Base-by-base conservation (phyloP, 2,113 vertebrate genomes). In the Vanacampus margaritifer region DNA sequence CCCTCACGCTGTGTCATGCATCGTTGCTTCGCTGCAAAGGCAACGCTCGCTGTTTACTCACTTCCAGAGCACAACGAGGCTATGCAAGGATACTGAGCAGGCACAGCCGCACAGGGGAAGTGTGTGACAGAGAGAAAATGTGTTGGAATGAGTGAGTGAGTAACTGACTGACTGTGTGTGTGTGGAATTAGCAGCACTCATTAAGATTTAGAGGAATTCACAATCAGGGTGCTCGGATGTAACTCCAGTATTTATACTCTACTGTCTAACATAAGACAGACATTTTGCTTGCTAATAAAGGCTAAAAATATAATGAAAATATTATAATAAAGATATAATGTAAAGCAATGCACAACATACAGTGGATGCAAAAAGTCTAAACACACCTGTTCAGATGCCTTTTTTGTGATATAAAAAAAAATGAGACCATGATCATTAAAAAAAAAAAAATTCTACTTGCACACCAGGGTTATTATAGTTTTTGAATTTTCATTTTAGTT, bases 131-230 rank as follows among this genome's bases (percentile, higher is more conserved):
- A 64, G 60, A 46, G 67, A 67, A 65, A 69, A 56, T 45, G 53
- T 53, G 50, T 72, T 59, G 59, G 65, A 56, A 64, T 56, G 14
- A 28, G 54, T 57, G 54, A 57, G 19, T 63, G 68, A 32, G 39
- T 54, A 70, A 63, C 26, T 9, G 54, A 32, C 54, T 28, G 64
- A 54, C 51, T 72, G 60, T 64, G 51, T 56, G 54, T 5, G 28
- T 7, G 43, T 61, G 28, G 51, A 73, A 75, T 77, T 75, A 83
- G 74, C 2, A 53, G 57, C 65, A 62, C 48, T 65, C 26, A 64
- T 74, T 60, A 73, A 67, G 73, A 83, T 74, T 65, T 65, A 74
- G 48, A 75, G 73, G 67, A 39, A 59, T 75, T 73, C 17, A 36
- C 36, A 61, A 11, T 7, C 39, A 61, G 64, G 70, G 76, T 71